A percentile compares a stretch with the other conserved stretches of the same genome.
Conservation (phyloP, 30 jellyfish, hydroid and myxozoan species). For the Morbakka virulenta region DNA sequence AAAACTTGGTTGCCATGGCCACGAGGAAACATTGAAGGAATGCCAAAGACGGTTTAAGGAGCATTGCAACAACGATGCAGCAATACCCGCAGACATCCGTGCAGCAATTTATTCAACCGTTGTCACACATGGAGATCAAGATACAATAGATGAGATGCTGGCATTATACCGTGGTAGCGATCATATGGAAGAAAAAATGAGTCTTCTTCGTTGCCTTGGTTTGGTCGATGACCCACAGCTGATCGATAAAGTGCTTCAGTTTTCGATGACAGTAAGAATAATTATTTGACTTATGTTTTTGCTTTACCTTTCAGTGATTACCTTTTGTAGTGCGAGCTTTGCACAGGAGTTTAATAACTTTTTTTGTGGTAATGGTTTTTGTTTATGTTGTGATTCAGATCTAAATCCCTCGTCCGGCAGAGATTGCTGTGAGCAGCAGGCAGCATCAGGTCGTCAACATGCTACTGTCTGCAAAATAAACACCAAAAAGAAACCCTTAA, state of each 20-base stretch:
- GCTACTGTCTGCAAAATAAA: too few species aligned
- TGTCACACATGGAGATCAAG: constrained; percentile 61
- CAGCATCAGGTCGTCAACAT: too few species aligned
- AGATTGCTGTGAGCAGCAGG: too few species aligned
- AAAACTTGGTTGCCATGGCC: constrained; percentile 75
- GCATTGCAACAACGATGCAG: constrained; percentile 68
- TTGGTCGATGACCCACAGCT: constrained; percentile 58
- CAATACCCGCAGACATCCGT: constrained; percentile 82
- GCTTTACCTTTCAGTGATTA: background rate
- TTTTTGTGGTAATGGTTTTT: too few species aligned
- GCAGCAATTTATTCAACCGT: constrained; percentile 87
- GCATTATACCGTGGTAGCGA: constrained; percentile 61
- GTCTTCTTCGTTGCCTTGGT: constrained; percentile 80
- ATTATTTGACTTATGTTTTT: too few species aligned
- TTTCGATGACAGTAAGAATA: constrained; percentile 82
- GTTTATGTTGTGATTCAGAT: too few species aligned
- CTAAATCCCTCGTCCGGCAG: too few species aligned
- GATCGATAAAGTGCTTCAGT: constrained; percentile 61
- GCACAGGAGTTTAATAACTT: too few species aligned
- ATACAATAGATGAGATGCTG: constrained; percentile 66
- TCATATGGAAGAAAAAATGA: constrained; percentile 81
- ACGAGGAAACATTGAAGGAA: constrained; percentile 64
- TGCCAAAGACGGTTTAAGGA: constrained; percentile 58
- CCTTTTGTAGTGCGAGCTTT: too few species aligned
- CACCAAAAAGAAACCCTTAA: too few species aligned